These are phyloP conservation scores for Eristalis pertinax DNA, from an alignment of 2,888 invertebrate species.

Conservation along the genomic window DNA sequence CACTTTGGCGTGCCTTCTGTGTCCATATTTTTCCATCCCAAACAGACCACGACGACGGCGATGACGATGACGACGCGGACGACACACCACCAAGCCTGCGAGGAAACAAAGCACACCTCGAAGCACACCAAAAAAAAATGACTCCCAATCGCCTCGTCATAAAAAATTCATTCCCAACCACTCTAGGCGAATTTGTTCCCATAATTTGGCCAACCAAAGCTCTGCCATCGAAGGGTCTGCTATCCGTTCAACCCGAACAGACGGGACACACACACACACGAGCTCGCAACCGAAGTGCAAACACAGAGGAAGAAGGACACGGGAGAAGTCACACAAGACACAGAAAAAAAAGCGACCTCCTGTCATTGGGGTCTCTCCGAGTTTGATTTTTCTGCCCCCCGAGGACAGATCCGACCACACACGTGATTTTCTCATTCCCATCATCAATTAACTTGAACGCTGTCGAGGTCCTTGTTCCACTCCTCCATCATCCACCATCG, in stretches of 20 bases:
- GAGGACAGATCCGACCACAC: conserved; percentile 35
- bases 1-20: conserved; percentile 65
- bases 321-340: neutral
- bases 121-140: neutral
- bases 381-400: conserved; percentile 50
- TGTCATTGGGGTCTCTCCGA: conserved; percentile 30
- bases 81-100: neutral
- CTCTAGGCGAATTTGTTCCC: conserved; percentile 69
- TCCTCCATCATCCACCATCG: neutral
- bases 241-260: neutral
- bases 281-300: conserved; percentile 21
- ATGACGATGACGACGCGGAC: too few species aligned
- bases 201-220: conserved; percentile 63
- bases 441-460: conserved; percentile 67
- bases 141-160: conserved; percentile 28
- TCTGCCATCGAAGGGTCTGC: conserved; percentile 40
- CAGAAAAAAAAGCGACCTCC: conserved; percentile 4
- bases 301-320: conserved; percentile 19
- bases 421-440: conserved; percentile 55
- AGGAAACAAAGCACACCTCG: neutral
- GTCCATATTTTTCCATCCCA: conserved; percentile 68
- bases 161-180: conserved; percentile 68
- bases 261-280: neutral
- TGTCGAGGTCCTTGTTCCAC: conserved; percentile 13
- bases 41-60: conserved; percentile 34